Conservation (phyloP, 2,113 vertebrate species). For the Hydrolagus affinis region DNA sequence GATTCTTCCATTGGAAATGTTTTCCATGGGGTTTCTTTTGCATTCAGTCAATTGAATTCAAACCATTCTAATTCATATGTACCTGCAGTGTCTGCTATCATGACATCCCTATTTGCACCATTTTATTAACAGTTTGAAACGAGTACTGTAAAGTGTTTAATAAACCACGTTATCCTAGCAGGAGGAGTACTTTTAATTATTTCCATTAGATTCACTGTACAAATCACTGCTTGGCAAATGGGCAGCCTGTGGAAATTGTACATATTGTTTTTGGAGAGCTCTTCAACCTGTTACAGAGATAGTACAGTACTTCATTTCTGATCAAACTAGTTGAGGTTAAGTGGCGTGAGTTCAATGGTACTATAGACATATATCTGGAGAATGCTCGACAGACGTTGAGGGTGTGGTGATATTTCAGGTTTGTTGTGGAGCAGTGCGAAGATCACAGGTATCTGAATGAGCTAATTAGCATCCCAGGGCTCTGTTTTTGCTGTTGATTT, state of each 20-base stretch:
- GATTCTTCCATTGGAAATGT: background rate
- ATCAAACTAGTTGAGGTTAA: background rate
- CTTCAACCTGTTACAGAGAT: background rate
- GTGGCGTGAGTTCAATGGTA: background rate
- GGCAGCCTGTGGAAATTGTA: background rate
- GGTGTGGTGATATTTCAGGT: background rate
- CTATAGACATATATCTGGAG: background rate
- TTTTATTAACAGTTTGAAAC: slow-evolving; percentile 15
- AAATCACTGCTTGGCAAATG: slow-evolving; percentile 12
- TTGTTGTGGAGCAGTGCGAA: background rate
- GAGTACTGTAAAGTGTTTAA: background rate
- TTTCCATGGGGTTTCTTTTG: background rate
- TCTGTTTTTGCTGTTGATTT: background rate
- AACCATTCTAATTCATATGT: background rate
- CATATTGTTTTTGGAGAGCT: slow-evolving; percentile 16
- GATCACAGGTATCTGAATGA: background rate
- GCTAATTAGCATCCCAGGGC: background rate
- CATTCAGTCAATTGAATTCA: background rate
- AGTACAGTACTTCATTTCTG: background rate
- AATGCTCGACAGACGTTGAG: background rate
- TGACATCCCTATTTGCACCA: background rate
- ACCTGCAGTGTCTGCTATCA: background rate
- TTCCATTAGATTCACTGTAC: background rate
- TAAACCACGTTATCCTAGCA: background rate
- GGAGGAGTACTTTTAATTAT: slow-evolving; percentile 16